phyloP scores from a whole-genome alignment of 1,140 invertebrate genomes.

The Lordiphosa collinella region DNA sequence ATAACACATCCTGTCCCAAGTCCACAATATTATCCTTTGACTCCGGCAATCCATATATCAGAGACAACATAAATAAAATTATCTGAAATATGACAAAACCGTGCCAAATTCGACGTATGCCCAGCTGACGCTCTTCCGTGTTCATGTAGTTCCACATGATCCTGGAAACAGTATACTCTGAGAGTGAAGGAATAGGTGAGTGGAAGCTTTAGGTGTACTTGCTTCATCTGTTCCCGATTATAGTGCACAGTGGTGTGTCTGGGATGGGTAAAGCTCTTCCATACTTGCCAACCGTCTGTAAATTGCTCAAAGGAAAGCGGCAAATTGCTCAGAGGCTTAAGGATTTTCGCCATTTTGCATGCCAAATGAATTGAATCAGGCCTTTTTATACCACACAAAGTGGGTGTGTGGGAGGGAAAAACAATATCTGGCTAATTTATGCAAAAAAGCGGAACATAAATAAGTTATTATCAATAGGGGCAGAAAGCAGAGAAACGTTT shows the following conservation, averaged over 20 bases:
- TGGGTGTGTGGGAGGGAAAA: no score
- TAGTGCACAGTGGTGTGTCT: slow-evolving; percentile 15
- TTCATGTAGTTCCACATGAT: slow-evolving; percentile 21
- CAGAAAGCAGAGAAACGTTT: no score
- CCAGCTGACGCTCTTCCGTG: slow-evolving; percentile 3
- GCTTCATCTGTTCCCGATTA: slow-evolving; percentile 18
- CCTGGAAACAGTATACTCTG: slow-evolving; percentile 4
- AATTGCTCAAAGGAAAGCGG: slow-evolving; percentile 1
- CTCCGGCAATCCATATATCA: slow-evolving; percentile 2
- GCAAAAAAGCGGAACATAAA: no score
- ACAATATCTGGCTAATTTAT: no score
- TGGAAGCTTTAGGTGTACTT: not conserved
- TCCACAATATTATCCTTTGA: slow-evolving; percentile 16
- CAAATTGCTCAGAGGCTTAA: not conserved
- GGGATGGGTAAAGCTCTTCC: slow-evolving; percentile 4
- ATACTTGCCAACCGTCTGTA: slow-evolving; percentile 2
- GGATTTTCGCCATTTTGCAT: not conserved
- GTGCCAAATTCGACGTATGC: slow-evolving; percentile 13
- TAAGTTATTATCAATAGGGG: no score
- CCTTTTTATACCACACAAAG: no score
- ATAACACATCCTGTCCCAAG: slow-evolving; percentile 34
- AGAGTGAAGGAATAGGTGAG: no score
- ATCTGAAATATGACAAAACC: not conserved
- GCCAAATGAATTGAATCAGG: not conserved
- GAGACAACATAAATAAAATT: fast-evolving